Conservation (phyloP, 2,797 vertebrate genomes). For the Botia almorhae region DNA sequence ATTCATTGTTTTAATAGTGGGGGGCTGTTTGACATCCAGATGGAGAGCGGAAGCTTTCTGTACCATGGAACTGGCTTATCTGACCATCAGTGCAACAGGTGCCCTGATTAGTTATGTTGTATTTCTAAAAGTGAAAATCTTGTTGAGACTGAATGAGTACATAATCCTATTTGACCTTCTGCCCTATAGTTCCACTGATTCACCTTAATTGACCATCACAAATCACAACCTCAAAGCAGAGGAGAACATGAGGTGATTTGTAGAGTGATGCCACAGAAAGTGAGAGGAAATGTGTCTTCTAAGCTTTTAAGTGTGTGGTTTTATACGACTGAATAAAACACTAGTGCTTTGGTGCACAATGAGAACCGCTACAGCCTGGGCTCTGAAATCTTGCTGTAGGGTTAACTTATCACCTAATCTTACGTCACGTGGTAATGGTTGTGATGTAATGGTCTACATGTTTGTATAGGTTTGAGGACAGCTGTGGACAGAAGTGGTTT, state of each 20-base stretch:
- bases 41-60: conserved; percentile 57
- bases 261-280: conserved; percentile 45
- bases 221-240: neutral
- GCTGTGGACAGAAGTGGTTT: conserved; percentile 83
- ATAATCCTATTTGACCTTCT: too few species aligned
- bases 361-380: conserved; percentile 75
- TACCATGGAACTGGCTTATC: conserved; percentile 18
- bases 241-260: conserved; percentile 21
- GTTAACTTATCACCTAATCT: conserved; percentile 75
- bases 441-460: conserved; percentile 55
- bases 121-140: neutral
- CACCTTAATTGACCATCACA: neutral
- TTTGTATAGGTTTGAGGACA: conserved; percentile 66
- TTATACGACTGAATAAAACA: conserved; percentile 69
- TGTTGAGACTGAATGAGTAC: too few species aligned
- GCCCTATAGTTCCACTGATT: too few species aligned
- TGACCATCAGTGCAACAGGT: conserved; percentile 6
- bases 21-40: conserved; percentile 71
- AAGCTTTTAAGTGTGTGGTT: conserved; percentile 52
- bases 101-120: conserved; percentile 9
- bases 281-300: conserved; percentile 65
- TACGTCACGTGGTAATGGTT: conserved; percentile 73
- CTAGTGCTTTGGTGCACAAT: conserved; percentile 72
- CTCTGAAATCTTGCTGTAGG: conserved; percentile 74
- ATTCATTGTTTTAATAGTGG: conserved; percentile 73